Evolutionary conservation across 2,888 invertebrate species (phyloP), one percentile per base, ranked within the genome.

Genomic region (Stenolophus ochropezus): DNA sequence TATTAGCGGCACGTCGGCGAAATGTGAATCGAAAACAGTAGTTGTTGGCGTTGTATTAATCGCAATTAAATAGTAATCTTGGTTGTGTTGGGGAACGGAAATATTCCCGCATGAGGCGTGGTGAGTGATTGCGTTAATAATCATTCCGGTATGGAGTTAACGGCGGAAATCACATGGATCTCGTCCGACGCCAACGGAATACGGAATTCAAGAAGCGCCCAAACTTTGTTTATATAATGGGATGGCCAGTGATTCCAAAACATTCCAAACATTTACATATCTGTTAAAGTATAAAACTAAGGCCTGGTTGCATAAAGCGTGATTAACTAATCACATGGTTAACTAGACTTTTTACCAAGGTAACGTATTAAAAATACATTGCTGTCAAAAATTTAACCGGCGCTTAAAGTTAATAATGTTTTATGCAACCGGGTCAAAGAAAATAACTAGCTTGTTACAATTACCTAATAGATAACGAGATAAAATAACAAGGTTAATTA

Each of bases 131-230:
- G 58, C 33, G 76, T 77, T 77, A 77, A 77, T 77, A 77, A 58
- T 58, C 56, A 77, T 77, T 77, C 76, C 33, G 27, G 76, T 58
- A 58, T 42, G 61, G 58, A 58, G 56, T 58, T 42, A 56, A 58
- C 76, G 76, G 58, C 76, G 76, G 76, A 77, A 77, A 77, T 77
- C 76, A 77, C 76, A 77, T 61, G 76, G 49, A 77, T 76, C 33
- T 53, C 18, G 53, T 16, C 14, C 4, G 75, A 76, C 76, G 56
- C 33, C 58, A 18, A 8, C 42, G 27, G 76, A 76, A 76, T 76
- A 76, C 76, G 33, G 16, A 76, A 76, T 76, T 77, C 76, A 77
- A 77, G 33, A 77, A 42, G 58, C 76, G 76, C 27, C 76, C 14
- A 77, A 42, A 53, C 27, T 77, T 77, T 77, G 58, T 58, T 77